These are phyloP conservation scores for Coregonus ussuriensis DNA, from an alignment of 2,797 vertebrate genomes.

Conservation along the genomic window DNA sequence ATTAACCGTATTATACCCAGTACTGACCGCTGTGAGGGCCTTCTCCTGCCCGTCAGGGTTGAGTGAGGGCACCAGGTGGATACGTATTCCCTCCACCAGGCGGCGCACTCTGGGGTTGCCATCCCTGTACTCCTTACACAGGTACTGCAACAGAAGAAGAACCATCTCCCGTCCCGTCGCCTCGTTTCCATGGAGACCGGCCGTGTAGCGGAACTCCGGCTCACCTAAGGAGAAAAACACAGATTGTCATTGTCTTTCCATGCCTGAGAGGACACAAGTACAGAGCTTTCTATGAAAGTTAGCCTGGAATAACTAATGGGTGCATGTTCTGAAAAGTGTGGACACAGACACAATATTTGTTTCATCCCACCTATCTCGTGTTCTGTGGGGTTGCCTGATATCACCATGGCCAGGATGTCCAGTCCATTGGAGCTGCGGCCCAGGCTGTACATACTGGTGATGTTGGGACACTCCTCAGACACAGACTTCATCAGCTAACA, in stretches of 20 bases:
- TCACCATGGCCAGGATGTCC: slow-evolving; percentile 93
- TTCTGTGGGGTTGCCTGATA: slow-evolving; percentile 89
- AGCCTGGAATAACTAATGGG: no score
- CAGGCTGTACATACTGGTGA: slow-evolving; percentile 93
- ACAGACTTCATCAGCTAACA: slow-evolving; percentile 93
- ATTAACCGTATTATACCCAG: not conserved
- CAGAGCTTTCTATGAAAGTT: not conserved
- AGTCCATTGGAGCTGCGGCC: slow-evolving; percentile 88
- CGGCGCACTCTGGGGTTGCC: slow-evolving; percentile 85
- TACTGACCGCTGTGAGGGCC: slow-evolving; percentile 83
- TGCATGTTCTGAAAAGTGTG: no score
- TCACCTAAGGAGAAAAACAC: slow-evolving; percentile 78
- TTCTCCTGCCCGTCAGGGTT: slow-evolving; percentile 92
- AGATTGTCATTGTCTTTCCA: not conserved
- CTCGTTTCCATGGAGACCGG: slow-evolving; percentile 94
- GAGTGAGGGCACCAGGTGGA: slow-evolving; percentile 92
- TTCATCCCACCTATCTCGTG: slow-evolving; percentile 85
- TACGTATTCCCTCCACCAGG: slow-evolving; percentile 88
- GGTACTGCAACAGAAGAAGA: slow-evolving; percentile 92
- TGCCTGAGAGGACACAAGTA: not conserved
- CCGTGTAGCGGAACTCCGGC: slow-evolving; percentile 93
- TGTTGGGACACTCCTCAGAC: slow-evolving; percentile 91
- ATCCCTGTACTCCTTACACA: slow-evolving; percentile 92
- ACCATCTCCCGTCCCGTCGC: slow-evolving; percentile 90
- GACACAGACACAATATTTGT: not conserved